Conservation (phyloP, 1,140 invertebrate species). For the Heliconius melpomene region DNA sequence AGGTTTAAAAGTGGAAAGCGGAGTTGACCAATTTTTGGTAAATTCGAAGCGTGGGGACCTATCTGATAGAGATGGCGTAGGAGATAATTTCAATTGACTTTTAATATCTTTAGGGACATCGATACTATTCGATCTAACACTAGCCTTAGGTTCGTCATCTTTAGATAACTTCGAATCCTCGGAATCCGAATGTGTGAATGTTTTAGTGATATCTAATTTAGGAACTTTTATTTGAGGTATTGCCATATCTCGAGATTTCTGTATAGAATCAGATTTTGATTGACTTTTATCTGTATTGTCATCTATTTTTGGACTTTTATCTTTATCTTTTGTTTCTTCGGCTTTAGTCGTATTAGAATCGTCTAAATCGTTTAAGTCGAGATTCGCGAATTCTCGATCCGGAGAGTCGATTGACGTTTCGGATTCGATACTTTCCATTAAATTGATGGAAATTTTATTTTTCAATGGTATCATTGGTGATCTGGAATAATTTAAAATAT, state of each 20-base stretch:
- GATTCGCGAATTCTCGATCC: constrained; percentile 72
- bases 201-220: constrained; percentile 62
- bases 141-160: constrained; percentile 61
- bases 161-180: constrained; percentile 64
- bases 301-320: constrained; percentile 45
- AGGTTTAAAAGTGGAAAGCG: constrained; percentile 69
- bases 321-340: constrained; percentile 45
- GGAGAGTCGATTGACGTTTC: constrained; percentile 79
- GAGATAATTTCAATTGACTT: constrained; percentile 59
- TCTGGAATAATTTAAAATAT: constrained; percentile 41
- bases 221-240: constrained; percentile 75
- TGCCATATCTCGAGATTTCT: constrained; percentile 53
- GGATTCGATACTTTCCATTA: constrained; percentile 80
- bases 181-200: constrained; percentile 57
- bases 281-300: constrained; percentile 53
- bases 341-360: constrained; percentile 55
- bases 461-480: constrained; percentile 74
- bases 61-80: constrained; percentile 61
- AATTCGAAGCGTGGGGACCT: constrained; percentile 65
- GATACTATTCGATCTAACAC: constrained; percentile 57
- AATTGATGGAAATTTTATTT: constrained; percentile 79
- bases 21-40: constrained; percentile 62
- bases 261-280: constrained; percentile 53
- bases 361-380: constrained; percentile 71
- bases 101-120: constrained; percentile 57